Conservation (phyloP, 2,888 invertebrate species). For the Lasioglossum zephyrum region DNA sequence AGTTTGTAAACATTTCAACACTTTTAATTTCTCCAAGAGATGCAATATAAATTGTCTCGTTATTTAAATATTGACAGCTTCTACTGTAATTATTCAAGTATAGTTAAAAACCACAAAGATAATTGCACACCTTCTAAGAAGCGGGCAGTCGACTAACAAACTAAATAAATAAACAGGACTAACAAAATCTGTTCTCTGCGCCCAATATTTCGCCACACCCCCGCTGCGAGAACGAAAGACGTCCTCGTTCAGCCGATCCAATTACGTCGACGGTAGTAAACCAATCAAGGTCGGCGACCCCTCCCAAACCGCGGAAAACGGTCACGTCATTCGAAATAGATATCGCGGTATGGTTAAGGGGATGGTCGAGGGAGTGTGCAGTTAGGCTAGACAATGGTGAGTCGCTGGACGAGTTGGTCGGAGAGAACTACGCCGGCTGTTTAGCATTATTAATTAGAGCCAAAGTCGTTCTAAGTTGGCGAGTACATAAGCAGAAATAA, state of each 20-base stretch:
- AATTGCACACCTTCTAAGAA: neutral
- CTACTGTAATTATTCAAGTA: no score
- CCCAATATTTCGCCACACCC: neutral
- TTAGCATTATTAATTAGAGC: slow-evolving; percentile 84
- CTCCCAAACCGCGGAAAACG: neutral
- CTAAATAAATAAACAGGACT: neutral
- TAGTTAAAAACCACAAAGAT: neutral
- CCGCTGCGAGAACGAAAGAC: slow-evolving; percentile 1
- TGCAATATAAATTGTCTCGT: neutral
- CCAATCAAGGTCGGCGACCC: slow-evolving; percentile 7
- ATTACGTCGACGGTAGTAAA: slow-evolving; percentile 16
- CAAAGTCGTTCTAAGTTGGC: slow-evolving; percentile 83
- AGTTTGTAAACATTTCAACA: neutral
- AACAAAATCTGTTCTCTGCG: neutral
- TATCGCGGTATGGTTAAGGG: neutral
- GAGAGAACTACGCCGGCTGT: slow-evolving; percentile 65
- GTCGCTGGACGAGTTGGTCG: neutral
- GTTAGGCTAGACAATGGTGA: neutral
- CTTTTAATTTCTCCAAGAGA: neutral
- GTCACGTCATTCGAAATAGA: slow-evolving; percentile 2
- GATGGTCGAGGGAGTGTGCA: neutral
- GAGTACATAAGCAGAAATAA: slow-evolving; percentile 84
- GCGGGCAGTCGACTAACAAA: neutral
- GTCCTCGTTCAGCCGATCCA: slow-evolving; percentile 6
- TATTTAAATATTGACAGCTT: neutral